Percentiles rank a stretch among this genome's conserved stretches.
phyloP scores from a whole-genome alignment of 2,888 invertebrate genomes.

The Lepetodrilus schrolli region DNA sequence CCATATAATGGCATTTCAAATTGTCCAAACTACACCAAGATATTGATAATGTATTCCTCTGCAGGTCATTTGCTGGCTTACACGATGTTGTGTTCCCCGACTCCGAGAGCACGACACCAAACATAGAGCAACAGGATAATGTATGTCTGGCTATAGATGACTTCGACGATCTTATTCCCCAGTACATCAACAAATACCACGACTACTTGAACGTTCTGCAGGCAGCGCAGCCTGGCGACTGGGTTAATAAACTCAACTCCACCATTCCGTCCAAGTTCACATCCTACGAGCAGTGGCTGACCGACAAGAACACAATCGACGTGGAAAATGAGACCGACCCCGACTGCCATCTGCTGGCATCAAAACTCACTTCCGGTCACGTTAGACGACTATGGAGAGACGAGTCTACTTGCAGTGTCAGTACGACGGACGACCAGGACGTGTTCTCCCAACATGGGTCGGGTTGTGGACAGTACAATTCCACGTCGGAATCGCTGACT shows the following conservation, averaged over 20 bases:
- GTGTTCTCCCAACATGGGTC: conserved; percentile 6
- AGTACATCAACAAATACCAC: conserved; percentile 43
- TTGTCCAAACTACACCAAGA: too few relatives aligned
- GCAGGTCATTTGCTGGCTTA: conserved; percentile 41
- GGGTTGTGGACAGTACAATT: not conserved
- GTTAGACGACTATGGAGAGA: conserved; percentile 8
- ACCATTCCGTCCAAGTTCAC: not conserved
- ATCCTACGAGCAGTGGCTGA: conserved; percentile 19
- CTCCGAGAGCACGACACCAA: not conserved
- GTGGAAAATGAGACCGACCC: conserved; percentile 33
- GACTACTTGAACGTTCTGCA: conserved; percentile 33
- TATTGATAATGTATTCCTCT: too few relatives aligned
- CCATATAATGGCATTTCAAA: too few relatives aligned
- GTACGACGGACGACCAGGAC: not conserved
- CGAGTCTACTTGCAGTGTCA: not conserved
- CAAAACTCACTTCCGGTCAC: not conserved
- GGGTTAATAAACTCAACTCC: not conserved
- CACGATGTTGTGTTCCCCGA: conserved; percentile 2
- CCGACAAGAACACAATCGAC: conserved; percentile 18
- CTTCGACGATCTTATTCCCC: conserved; percentile 40
- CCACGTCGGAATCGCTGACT: not conserved
- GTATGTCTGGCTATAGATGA: conserved; percentile 43
- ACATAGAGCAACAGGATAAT: conserved; percentile 36
- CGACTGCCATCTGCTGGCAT: conserved; percentile 28
- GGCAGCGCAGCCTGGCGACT: not conserved